These are phyloP conservation scores for Mormyrus hasselquistii DNA, from an alignment of 2,797 vertebrate genomes.

Conservation along the genomic window DNA sequence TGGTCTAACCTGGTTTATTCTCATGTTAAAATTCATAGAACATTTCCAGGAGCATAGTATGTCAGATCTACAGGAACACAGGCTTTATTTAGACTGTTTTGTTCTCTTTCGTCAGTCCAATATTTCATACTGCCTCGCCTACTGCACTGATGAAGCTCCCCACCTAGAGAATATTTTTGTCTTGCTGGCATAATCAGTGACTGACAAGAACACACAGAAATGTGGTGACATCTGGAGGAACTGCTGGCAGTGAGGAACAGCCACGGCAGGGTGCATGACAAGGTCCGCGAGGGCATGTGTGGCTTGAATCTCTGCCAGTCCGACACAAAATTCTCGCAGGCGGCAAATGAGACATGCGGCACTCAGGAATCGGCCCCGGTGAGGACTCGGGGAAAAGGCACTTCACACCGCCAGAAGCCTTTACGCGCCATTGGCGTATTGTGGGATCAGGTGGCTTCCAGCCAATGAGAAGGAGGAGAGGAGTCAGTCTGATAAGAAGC, in stretches of 20 bases:
- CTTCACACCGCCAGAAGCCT: background rate
- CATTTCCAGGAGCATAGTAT: background rate
- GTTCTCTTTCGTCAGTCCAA: background rate
- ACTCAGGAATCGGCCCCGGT: background rate
- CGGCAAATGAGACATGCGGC: background rate
- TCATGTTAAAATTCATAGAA: background rate
- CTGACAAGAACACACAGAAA: background rate
- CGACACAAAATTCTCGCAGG: background rate
- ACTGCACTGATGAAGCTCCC: background rate
- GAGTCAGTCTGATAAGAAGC: background rate
- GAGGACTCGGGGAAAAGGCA: background rate
- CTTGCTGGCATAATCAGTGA: background rate
- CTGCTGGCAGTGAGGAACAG: background rate
- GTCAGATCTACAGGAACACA: background rate
- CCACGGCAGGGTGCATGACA: background rate
- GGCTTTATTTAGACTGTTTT: background rate
- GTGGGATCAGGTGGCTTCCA: background rate
- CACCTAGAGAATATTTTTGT: background rate
- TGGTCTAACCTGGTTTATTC: background rate
- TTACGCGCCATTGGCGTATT: background rate
- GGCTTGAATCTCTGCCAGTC: background rate
- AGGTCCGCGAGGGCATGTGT: background rate
- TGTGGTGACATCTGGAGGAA: background rate
- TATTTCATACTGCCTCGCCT: background rate
- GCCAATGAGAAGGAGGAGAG: background rate